Conservation (phyloP, 2,888 invertebrate genomes). For the Parnassius apollo region DNA sequence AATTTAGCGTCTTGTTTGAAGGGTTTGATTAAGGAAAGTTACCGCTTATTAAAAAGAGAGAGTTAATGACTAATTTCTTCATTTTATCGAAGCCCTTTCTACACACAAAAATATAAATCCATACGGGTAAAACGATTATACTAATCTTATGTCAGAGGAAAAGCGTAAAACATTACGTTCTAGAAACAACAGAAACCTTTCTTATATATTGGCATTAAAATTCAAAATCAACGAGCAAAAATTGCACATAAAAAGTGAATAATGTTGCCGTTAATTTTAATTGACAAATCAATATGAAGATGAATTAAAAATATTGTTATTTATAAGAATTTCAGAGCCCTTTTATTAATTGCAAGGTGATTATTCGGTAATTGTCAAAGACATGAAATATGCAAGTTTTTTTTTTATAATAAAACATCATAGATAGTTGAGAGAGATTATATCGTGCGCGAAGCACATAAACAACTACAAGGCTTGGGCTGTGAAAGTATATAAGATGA, state of each 20-base stretch:
- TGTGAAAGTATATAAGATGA: conserved; percentile 10
- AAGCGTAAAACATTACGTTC: conserved; percentile 3
- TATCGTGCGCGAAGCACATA: conserved; percentile 19
- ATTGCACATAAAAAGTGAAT: neutral
- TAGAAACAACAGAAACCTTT: neutral
- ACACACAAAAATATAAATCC: no score
- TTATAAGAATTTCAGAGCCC: conserved; percentile 2
- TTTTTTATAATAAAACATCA: conserved; percentile 2
- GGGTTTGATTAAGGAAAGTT: neutral
- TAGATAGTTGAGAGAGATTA: conserved; percentile 7
- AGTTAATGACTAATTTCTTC: no score
- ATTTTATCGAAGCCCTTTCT: no score
- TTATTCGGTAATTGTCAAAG: conserved; percentile 9
- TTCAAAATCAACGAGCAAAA: neutral
- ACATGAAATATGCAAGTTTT: conserved; percentile 19
- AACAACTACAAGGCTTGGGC: conserved; percentile 10
- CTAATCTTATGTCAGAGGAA: neutral
- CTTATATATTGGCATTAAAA: neutral
- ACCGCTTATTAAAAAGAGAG: neutral
- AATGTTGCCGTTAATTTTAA: conserved; percentile 11
- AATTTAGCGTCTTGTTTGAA: neutral
- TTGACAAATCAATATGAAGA: conserved; percentile 5
- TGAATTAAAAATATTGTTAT: conserved; percentile 15
- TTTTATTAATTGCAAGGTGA: conserved; percentile 12
- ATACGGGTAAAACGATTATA: neutral